Conservation (phyloP, 2,888 invertebrate species). For the Acronicta leporina region DNA sequence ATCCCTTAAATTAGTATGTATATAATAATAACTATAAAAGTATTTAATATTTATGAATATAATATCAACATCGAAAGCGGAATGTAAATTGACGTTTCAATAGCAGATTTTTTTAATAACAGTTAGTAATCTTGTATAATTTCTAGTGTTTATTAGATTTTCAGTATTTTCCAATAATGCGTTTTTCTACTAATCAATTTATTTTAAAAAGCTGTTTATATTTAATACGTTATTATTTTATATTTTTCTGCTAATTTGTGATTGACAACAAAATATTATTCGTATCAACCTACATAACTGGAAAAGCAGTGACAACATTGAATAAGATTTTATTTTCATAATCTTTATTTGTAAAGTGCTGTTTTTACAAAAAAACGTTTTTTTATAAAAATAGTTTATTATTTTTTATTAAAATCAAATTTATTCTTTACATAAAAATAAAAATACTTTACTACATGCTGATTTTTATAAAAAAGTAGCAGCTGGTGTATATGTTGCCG, state of each 20-base stretch:
- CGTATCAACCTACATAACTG: slow-evolving; percentile 7
- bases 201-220: not conserved
- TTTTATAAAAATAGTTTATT: slow-evolving; percentile 49
- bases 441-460: slow-evolving; percentile 11
- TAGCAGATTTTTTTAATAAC: slow-evolving; percentile 37
- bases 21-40: slow-evolving; percentile 40
- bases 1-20: slow-evolving; percentile 47
- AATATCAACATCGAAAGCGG: slow-evolving; percentile 82
- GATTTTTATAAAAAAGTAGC: slow-evolving; percentile 27
- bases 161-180: slow-evolving; percentile 10
- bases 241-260: slow-evolving; percentile 20
- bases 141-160: slow-evolving; percentile 11
- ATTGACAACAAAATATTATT: not conserved
- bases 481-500: slow-evolving; percentile 46
- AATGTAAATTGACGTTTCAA: slow-evolving; percentile 75
- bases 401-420: slow-evolving; percentile 28
- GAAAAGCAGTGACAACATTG: slow-evolving; percentile 10
- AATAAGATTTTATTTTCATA: slow-evolving; percentile 1
- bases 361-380: slow-evolving; percentile 15
- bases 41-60: slow-evolving; percentile 59
- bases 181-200: slow-evolving; percentile 21
- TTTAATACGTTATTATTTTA: slow-evolving; percentile 1
- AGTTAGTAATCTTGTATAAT: slow-evolving; percentile 23
- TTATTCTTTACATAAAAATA: slow-evolving; percentile 4
- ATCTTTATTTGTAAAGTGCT: slow-evolving; percentile 1